Conservation (phyloP, 2,888 invertebrate species). For the Epinotia brunnichana region DNA sequence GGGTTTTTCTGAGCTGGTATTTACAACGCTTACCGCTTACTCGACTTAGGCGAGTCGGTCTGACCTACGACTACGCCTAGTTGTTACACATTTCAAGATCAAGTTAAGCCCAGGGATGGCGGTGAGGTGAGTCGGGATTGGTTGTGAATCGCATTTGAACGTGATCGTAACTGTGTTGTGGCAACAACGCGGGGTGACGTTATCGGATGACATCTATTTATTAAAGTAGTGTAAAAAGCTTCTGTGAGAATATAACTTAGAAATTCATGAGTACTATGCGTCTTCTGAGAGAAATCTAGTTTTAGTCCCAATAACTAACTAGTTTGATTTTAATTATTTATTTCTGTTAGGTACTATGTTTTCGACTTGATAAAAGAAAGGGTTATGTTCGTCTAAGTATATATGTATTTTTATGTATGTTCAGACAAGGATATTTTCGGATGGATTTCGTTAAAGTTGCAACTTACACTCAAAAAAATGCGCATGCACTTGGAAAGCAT, state of each 20-base stretch:
- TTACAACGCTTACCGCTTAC: neutral
- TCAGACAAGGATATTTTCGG: too few species aligned
- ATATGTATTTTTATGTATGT: too few species aligned
- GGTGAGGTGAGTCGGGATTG: neutral
- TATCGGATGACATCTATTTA: conserved; percentile 37
- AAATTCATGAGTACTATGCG: conserved; percentile 10
- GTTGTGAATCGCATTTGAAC: conserved; percentile 1
- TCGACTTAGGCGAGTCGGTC: neutral
- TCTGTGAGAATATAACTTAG: conserved; percentile 28
- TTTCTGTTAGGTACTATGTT: too few species aligned
- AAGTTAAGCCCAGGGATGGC: neutral
- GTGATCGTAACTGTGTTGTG: conserved; percentile 36
- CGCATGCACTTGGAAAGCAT: too few species aligned
- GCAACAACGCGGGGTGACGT: conserved; percentile 36
- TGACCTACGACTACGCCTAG: neutral
- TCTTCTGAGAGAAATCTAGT: neutral
- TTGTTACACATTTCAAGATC: too few species aligned
- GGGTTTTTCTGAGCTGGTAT: conserved; percentile 22
- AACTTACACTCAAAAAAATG: too few species aligned
- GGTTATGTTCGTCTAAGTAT: too few species aligned
- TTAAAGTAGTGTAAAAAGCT: conserved; percentile 18
- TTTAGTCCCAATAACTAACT: conserved; percentile 1
- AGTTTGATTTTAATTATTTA: neutral
- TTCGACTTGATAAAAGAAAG: too few species aligned
- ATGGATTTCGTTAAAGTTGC: too few species aligned